Conservation (phyloP, 1,140 invertebrate genomes). For the Drosophila watanabei region DNA sequence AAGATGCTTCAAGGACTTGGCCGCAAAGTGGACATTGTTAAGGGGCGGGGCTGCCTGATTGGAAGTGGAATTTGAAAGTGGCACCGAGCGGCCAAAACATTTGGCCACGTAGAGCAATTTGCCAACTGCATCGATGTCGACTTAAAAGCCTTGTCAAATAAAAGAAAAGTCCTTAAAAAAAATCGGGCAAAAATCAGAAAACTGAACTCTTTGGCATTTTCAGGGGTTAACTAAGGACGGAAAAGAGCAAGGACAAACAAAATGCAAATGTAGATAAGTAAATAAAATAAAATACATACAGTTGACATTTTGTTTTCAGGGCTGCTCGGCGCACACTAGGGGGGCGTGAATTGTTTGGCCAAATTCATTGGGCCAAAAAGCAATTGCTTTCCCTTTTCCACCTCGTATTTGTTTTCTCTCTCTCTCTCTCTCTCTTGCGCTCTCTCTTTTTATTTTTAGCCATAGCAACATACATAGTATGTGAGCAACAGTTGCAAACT, state of each 20-base stretch:
- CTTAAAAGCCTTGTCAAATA: conserved; percentile 61
- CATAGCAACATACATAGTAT: conserved; percentile 2
- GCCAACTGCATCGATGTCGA: conserved; percentile 50
- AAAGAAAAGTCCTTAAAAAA: conserved; percentile 2
- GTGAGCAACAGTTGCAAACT: conserved; percentile 48
- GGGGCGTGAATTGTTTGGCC: conserved; percentile 51
- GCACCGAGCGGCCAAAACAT: conserved; percentile 18
- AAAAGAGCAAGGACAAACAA: conserved; percentile 49
- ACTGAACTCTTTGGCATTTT: conserved; percentile 37
- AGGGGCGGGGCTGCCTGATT: conserved; percentile 14
- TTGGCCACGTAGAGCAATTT: conserved; percentile 61
- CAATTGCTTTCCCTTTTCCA: conserved; percentile 13
- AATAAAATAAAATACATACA: conserved; percentile 54
- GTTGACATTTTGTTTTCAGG: conserved; percentile 47
- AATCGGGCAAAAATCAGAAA: conserved; percentile 6
- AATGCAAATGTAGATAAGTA: conserved; percentile 59
- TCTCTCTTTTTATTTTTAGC: conserved; percentile 31
- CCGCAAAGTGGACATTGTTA: conserved; percentile 45
- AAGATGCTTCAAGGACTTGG: conserved; percentile 56
- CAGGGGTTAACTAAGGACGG: neutral
- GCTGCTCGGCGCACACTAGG: neutral
- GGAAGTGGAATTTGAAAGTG: conserved; percentile 55
- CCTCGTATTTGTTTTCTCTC: neutral
- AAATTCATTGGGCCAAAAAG: conserved; percentile 45
- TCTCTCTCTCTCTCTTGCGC: neutral